Evolutionary conservation across 1,140 invertebrate species (phyloP).

Genomic region (Epicauta chinensis): DNA sequence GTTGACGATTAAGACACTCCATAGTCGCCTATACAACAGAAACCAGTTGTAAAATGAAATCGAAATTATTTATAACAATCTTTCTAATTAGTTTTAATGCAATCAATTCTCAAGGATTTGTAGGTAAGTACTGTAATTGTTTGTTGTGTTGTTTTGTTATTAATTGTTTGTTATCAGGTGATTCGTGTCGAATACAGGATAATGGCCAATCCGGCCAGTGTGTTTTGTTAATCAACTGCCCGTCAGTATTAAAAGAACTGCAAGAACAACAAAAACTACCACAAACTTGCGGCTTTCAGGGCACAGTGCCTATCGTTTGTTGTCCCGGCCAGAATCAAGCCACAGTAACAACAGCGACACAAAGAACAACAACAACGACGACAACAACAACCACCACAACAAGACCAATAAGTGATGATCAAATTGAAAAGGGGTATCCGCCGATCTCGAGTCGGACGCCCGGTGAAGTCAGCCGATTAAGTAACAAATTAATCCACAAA

Average conservation of each 20-base stretch:
- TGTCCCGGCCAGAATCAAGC: neutral
- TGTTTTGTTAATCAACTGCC: neutral
- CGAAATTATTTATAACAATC: too few relatives aligned
- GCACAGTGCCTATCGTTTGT: constrained; percentile 4
- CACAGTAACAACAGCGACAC: neutral
- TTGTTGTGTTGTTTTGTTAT: neutral
- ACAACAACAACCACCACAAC: too few relatives aligned
- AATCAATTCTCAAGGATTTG: too few relatives aligned
- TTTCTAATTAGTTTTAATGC: too few relatives aligned
- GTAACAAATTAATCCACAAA: too few relatives aligned
- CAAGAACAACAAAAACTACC: neutral
- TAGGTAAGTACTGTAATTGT: too few relatives aligned
- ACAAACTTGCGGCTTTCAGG: constrained; percentile 10
- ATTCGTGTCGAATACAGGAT: neutral
- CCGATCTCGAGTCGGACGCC: neutral
- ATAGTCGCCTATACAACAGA: too few relatives aligned
- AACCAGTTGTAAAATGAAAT: too few relatives aligned
- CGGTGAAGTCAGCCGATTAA: neutral
- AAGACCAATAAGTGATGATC: too few relatives aligned
- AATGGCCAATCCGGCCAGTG: neutral
- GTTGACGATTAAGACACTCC: too few relatives aligned
- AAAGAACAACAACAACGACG: too few relatives aligned
- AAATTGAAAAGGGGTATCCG: too few relatives aligned
- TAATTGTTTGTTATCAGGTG: neutral
- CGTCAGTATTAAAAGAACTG: neutral